These are phyloP conservation scores for Australoheros scitulus DNA, from an alignment of 2,113 vertebrate genomes.

Conservation along the genomic window DNA sequence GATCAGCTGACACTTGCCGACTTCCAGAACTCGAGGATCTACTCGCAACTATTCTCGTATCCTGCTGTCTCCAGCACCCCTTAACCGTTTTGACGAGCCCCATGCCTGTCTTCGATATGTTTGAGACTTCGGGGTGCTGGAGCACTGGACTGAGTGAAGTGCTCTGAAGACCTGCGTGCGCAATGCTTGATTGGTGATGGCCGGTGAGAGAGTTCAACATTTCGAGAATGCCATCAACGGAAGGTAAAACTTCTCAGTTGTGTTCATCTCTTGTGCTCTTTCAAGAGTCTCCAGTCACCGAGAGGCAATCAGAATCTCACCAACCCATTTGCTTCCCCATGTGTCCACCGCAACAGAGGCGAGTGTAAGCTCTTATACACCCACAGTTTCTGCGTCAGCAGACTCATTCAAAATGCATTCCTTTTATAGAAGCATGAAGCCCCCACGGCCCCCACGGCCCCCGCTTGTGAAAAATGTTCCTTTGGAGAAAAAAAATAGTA, in stretches of 20 bases:
- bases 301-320: constrained; percentile 18
- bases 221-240: constrained; percentile 71
- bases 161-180: constrained; percentile 29
- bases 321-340: constrained; percentile 36
- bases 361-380: constrained; percentile 50
- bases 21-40: constrained; percentile 68
- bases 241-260: constrained; percentile 68
- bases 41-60: constrained; percentile 32
- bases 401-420: constrained; percentile 34
- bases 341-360: constrained; percentile 13
- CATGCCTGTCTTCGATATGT: constrained; percentile 56
- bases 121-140: constrained; percentile 54
- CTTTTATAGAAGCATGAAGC: constrained; percentile 63
- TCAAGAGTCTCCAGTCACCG: constrained; percentile 25
- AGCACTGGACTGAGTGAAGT: neutral
- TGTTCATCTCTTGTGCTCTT: constrained; percentile 69
- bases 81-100: constrained; percentile 68
- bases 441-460: neutral
- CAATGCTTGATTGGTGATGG: constrained; percentile 38
- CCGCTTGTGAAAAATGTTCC: neutral
- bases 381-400: constrained; percentile 63
- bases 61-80: constrained; percentile 61
- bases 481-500: neutral
- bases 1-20: constrained; percentile 52
- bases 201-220: constrained; percentile 57